These are phyloP conservation scores for Meriones psammophilus DNA, from an alignment of 2,797 vertebrate genomes.

Conservation along the genomic window DNA sequence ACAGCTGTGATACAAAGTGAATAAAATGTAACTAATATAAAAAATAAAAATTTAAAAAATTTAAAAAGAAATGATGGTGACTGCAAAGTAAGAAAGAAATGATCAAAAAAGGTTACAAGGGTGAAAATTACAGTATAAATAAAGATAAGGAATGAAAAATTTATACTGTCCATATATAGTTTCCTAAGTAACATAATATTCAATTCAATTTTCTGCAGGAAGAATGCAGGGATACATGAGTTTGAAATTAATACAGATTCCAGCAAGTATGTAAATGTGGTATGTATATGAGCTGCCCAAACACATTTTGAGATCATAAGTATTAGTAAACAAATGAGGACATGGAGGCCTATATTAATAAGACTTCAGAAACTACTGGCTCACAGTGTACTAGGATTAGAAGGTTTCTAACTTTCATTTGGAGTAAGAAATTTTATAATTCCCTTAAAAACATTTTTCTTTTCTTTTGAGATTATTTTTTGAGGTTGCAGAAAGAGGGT, in stretches of 20 bases:
- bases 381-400: neutral
- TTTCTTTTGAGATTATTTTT: neutral
- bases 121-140: neutral
- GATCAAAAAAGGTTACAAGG: neutral
- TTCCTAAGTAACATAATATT: neutral
- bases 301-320: neutral
- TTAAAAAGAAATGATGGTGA: neutral
- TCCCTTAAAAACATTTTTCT: neutral
- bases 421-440: neutral
- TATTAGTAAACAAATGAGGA: neutral
- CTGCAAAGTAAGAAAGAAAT: neutral
- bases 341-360: neutral
- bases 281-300: neutral
- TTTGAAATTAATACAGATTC: slow-evolving; percentile 40
- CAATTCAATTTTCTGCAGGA: neutral
- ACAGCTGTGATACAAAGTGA: no score
- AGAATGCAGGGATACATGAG: neutral
- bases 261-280: slow-evolving; percentile 9
- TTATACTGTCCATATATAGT: no score
- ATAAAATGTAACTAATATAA: no score
- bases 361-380: neutral
- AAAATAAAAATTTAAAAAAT: no score
- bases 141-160: neutral
- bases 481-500: neutral
- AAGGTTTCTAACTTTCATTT: neutral